phyloP scores from a whole-genome alignment of 2,797 vertebrate genomes.

The Clarias fuscus region DNA sequence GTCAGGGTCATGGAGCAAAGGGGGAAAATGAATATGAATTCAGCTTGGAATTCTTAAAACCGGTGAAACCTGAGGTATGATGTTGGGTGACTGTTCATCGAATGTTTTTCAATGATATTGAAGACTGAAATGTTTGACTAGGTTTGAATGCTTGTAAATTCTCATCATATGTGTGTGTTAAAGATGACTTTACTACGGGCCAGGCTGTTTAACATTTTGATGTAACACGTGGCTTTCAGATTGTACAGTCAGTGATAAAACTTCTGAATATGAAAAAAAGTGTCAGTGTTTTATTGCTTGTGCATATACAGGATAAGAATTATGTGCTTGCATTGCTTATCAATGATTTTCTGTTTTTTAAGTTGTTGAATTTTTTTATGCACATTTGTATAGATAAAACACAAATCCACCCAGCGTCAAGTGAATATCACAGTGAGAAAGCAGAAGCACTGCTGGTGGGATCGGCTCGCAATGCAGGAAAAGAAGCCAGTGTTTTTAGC shows the following conservation, averaged over 20 bases:
- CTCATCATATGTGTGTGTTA: not conserved
- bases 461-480: conserved; percentile 84
- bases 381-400: conserved; percentile 71
- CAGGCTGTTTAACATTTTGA: not conserved
- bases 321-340: too few relatives aligned
- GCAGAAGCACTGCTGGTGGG: conserved; percentile 87
- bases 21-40: conserved; percentile 93
- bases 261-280: too few relatives aligned
- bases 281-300: not conserved
- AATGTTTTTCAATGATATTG: not conserved
- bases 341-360: not conserved
- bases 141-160: not conserved
- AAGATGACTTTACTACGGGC: not conserved
- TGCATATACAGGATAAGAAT: not conserved
- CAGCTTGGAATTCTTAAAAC: conserved; percentile 84
- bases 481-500: conserved; percentile 87
- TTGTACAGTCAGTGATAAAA: not conserved
- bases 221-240: not conserved
- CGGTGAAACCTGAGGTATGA: conserved; percentile 85
- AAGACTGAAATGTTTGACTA: not conserved
- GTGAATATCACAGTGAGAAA: conserved; percentile 89
- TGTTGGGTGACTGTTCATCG: not conserved
- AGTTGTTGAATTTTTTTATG: not conserved
- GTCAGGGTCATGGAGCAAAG: conserved; percentile 91
- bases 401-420: conserved; percentile 89